Evolutionary conservation across 2,113 vertebrate species (phyloP).

Genomic region (Onychorhynchus coronatus): DNA sequence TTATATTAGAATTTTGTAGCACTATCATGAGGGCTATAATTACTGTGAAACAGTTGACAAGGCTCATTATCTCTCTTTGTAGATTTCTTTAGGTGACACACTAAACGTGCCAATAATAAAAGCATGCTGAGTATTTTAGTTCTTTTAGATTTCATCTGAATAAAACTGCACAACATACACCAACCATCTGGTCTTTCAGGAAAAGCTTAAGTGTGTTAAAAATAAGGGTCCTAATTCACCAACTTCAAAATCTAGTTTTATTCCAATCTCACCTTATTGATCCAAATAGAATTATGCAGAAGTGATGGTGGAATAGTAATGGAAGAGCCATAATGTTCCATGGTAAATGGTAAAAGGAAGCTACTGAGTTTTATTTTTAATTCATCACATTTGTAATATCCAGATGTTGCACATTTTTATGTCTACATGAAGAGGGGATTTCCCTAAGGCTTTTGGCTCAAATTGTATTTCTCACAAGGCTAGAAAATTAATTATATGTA

Average conservation of each 20-base stretch:
- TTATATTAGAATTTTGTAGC: constrained; percentile 43
- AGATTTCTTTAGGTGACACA: constrained; percentile 37
- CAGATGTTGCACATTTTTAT: not conserved
- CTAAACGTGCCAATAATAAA: constrained; percentile 43
- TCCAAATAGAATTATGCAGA: not conserved
- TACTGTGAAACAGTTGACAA: constrained; percentile 48
- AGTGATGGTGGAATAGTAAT: not conserved
- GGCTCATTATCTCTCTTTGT: constrained; percentile 35
- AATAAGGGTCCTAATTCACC: constrained; percentile 36
- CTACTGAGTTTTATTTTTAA: not conserved
- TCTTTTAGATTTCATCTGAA: constrained; percentile 49
- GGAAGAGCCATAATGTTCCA: not conserved
- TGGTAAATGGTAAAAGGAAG: not conserved
- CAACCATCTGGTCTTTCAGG: constrained; percentile 58
- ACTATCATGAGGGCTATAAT: constrained; percentile 34
- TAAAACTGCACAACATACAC: constrained; percentile 41
- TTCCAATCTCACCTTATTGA: not conserved
- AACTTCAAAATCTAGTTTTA: not conserved
- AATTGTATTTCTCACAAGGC: not conserved
- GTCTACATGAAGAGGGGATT: not conserved
- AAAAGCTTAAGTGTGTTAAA: constrained; percentile 51
- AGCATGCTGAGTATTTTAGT: constrained; percentile 18
- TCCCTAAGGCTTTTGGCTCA: not conserved
- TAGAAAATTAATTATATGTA: not conserved
- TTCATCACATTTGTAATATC: not conserved